Conservation (phyloP, 2,797 vertebrate species). For the Gymnoscopelus microlampas region DNA sequence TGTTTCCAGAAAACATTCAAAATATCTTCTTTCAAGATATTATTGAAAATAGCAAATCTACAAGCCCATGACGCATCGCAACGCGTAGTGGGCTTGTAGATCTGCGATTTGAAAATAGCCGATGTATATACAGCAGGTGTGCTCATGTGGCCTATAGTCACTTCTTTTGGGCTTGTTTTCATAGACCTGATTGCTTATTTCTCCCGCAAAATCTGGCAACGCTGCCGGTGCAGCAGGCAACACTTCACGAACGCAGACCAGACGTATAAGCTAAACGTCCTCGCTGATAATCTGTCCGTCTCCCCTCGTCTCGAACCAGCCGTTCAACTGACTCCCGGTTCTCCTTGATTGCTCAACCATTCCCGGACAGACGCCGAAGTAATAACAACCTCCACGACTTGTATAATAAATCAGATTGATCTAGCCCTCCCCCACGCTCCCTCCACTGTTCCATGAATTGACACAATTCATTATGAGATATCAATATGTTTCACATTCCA, state of each 20-base stretch:
- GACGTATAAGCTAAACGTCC: constrained; percentile 51
- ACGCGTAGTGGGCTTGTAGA: too few species aligned
- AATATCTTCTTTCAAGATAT: too few species aligned
- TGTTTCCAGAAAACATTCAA: too few species aligned
- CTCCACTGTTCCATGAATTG: constrained; percentile 16
- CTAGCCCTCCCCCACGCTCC: constrained; percentile 1
- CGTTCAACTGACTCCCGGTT: neutral
- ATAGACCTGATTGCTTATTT: too few species aligned
- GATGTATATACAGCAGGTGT: too few species aligned
- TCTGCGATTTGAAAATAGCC: too few species aligned
- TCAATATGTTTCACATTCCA: constrained; percentile 23
- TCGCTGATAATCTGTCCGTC: constrained; percentile 59
- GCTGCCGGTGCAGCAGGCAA: too few species aligned
- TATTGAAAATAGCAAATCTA: too few species aligned
- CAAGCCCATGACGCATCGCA: too few species aligned
- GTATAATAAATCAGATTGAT: constrained; percentile 53
- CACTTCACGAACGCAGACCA: constrained; percentile 7
- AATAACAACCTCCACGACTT: constrained; percentile 60
- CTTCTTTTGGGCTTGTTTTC: too few species aligned
- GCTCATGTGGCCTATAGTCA: too few species aligned
- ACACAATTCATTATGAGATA: constrained; percentile 37
- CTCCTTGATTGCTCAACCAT: constrained; percentile 53
- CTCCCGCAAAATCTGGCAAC: too few species aligned
- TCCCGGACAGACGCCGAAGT: constrained; percentile 44
- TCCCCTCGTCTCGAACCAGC: neutral